These are phyloP conservation scores for Phacellophora camtschatica DNA, from an alignment of 30 jellyfish, hydroid and myxozoan genomes.

Conservation along the genomic window DNA sequence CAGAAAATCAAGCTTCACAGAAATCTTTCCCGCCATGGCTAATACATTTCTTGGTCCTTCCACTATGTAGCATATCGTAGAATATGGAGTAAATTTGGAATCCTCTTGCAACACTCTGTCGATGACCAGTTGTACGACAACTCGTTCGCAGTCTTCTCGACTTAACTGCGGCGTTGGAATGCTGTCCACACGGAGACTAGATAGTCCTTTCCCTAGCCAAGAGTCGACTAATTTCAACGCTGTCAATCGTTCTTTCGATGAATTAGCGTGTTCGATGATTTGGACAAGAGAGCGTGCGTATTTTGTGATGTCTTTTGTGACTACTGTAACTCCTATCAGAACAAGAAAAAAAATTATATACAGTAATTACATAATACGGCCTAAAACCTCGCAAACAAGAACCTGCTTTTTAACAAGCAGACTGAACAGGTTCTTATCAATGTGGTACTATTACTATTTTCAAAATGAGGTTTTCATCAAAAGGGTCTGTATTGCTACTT, in stretches of 20 bases:
- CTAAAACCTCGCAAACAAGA: too few species aligned
- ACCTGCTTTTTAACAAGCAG: too few species aligned
- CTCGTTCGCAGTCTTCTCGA: slow-evolving; percentile 45
- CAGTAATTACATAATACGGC: background rate
- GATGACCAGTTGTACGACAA: slow-evolving; percentile 52
- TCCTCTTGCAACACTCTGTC: slow-evolving; percentile 78
- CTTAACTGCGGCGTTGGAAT: background rate
- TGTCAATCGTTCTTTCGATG: slow-evolving; percentile 67
- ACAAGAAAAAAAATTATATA: background rate
- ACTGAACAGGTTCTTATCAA: too few species aligned
- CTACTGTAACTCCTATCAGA: too few species aligned
- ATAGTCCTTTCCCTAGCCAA: slow-evolving; percentile 83
- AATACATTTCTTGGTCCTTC: slow-evolving; percentile 64
- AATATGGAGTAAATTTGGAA: slow-evolving; percentile 85
- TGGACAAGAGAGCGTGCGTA: slow-evolving; percentile 18
- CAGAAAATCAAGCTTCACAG: slow-evolving; percentile 9
- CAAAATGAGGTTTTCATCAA: too few species aligned
- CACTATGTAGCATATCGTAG: slow-evolving; percentile 62
- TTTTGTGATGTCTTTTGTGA: slow-evolving; percentile 34
- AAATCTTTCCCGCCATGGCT: slow-evolving; percentile 29
- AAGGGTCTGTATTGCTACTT: too few species aligned
- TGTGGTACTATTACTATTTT: too few species aligned
- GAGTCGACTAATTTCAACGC: slow-evolving; percentile 71
- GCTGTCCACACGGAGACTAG: slow-evolving; percentile 28
- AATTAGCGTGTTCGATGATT: slow-evolving; percentile 61